Evolutionary conservation across 2,888 invertebrate species (phyloP), one percentile per base, ranked within the genome.

Genomic region (Cosmia trapezina): DNA sequence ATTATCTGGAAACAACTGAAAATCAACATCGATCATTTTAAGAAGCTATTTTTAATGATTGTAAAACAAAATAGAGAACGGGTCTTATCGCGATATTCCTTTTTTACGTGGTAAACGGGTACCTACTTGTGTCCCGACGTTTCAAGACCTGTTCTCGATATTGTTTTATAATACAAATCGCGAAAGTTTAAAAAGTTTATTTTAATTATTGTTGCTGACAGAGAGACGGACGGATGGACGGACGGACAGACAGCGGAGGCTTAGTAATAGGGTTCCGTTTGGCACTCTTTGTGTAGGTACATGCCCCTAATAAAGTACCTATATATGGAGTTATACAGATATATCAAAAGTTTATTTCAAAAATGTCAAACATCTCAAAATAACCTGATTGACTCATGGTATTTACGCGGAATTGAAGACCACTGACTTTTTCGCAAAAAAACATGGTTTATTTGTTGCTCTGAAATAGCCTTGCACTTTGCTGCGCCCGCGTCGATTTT

Each of bases 381-480:
- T 59, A 69, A 69, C 43, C 51, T 45, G n/a, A 70, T 64, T 83
- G 53, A 54, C 65, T 56, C 61, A 68, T 53, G 64, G 63, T 70
- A 70, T 73, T 80, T 79, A 73, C 73, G 33, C 51, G 49, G 64
- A 80, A 70, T 41, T 60, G 22, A 43, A 33, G 11, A 51, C 67
- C 54, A 65, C 54, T 80, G 64, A 64, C 54, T 80, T 80, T 76
- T 83, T 41, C 54, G 61, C 14, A 57, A 51, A 73, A 81, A 81
- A 73, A 83, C 64, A 83, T 70, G 74, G 45, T 53, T 7, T 28
- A 54, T 68, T 72, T 45, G 37, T 54, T 70, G 53, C 28, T 56
- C 47, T 60, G 19, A 54, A 63, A 65, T 33, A 69, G 28, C 70
- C 80, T 83, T 73, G 74, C 74, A 70, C 74, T 81, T 73, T 80